A percentile compares a stretch with the other conserved stretches of the same genome.
Evolutionary conservation across 2,888 invertebrate genomes (phyloP).

Genomic region (Drosophila neonasuta): DNA sequence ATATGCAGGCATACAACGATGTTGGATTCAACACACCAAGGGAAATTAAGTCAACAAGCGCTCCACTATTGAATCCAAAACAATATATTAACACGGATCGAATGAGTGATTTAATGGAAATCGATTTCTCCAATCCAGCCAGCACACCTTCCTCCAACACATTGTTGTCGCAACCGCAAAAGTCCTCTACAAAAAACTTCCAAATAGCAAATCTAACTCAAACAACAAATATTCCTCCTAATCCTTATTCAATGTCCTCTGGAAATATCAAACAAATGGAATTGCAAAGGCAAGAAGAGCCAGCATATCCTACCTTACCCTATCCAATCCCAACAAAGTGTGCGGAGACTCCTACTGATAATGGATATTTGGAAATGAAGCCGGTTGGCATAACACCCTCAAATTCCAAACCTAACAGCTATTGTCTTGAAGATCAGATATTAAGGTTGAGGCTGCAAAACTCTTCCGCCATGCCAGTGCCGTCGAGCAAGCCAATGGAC

Average conservation of each 20-base stretch:
- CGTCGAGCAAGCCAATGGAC: conserved; percentile 13
- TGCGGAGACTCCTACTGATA: conserved; percentile 44
- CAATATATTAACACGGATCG: conserved; percentile 84
- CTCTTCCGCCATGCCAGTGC: neutral
- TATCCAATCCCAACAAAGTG: conserved; percentile 16
- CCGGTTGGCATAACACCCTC: conserved; percentile 79
- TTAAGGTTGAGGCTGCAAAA: conserved; percentile 44
- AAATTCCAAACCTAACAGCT: conserved; percentile 23
- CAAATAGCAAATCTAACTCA: conserved; percentile 35
- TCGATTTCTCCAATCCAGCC: conserved; percentile 85
- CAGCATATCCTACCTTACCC: conserved; percentile 27
- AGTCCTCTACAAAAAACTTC: conserved; percentile 26
- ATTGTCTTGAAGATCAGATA: conserved; percentile 45
- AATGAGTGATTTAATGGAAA: conserved; percentile 92
- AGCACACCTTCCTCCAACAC: conserved; percentile 33
- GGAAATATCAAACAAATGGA: conserved; percentile 45
- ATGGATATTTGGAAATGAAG: conserved; percentile 86
- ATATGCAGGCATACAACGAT: conserved; percentile 44
- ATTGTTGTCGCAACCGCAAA: conserved; percentile 49
- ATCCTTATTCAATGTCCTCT: conserved; percentile 31
- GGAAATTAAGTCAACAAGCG: conserved; percentile 86
- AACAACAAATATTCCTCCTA: conserved; percentile 21
- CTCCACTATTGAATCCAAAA: conserved; percentile 85
- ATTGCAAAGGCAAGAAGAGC: conserved; percentile 42
- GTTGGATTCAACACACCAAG: conserved; percentile 44